phyloP scores from a whole-genome alignment of 1,140 invertebrate genomes.

The Mycetomoellerius zeteki region DNA sequence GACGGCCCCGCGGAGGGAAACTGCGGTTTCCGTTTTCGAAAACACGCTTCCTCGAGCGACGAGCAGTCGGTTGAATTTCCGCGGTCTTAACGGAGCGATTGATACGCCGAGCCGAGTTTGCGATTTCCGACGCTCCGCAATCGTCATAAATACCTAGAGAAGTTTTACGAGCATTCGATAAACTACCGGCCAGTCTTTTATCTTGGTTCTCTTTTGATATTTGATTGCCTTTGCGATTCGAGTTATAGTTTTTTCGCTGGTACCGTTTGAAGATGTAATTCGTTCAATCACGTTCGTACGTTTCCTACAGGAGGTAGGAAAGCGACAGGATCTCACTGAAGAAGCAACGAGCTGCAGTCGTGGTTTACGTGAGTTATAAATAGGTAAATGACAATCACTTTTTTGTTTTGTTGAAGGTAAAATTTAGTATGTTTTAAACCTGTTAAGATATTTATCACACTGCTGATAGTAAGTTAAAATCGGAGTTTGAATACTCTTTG shows the following conservation, averaged over 20 bases:
- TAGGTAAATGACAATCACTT: conserved; percentile 23
- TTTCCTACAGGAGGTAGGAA: neutral
- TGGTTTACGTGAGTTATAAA: conserved; percentile 16
- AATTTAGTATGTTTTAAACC: neutral
- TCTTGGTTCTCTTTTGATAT: neutral
- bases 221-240: neutral
- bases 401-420: too few relatives aligned
- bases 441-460: too few relatives aligned
- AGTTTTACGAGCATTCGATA: neutral
- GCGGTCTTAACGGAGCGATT: neutral
- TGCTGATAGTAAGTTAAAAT: neutral
- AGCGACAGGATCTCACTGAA: neutral
- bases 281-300: neutral
- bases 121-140: neutral
- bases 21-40: conserved; percentile 66
- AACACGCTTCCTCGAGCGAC: conserved; percentile 39
- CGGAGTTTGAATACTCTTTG: neutral
- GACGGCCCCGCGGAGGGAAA: conserved; percentile 52
- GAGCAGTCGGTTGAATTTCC: neutral
- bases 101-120: neutral
- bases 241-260: too few relatives aligned
- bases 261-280: neutral
- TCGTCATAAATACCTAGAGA: neutral
- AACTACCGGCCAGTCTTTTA: neutral
- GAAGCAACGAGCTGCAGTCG: neutral